phyloP scores from a whole-genome alignment of 2,888 invertebrate species.

The Drosophila fungiperda region DNA sequence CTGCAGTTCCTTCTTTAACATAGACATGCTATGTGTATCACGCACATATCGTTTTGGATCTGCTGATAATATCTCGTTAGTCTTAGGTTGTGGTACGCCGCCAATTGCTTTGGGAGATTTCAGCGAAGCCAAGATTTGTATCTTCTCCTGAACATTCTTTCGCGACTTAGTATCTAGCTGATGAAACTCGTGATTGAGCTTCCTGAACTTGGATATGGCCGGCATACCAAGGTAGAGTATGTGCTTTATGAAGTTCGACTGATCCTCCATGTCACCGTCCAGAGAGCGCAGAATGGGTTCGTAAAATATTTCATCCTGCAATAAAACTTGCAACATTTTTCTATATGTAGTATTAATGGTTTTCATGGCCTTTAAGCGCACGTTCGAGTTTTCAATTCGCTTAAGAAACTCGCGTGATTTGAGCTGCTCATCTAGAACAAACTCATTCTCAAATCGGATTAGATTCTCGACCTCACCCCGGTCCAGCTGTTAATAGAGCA shows the following conservation, averaged over 20 bases:
- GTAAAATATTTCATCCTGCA: constrained; percentile 83
- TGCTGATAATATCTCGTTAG: constrained; percentile 24
- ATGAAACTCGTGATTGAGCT: constrained; percentile 68
- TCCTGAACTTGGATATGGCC: constrained; percentile 74
- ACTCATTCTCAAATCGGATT: constrained; percentile 80
- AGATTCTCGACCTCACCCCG: constrained; percentile 77
- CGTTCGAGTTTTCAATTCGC: constrained; percentile 82
- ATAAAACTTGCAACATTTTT: constrained; percentile 79
- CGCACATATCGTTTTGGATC: constrained; percentile 80
- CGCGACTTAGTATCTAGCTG: constrained; percentile 68
- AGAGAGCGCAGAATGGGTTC: constrained; percentile 83
- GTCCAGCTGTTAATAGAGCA: constrained; percentile 59
- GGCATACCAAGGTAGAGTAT: constrained; percentile 83
- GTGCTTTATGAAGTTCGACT: constrained; percentile 79
- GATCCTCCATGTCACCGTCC: constrained; percentile 82
- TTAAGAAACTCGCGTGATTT: constrained; percentile 72
- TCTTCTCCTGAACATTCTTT: constrained; percentile 49
- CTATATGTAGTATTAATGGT: constrained; percentile 81
- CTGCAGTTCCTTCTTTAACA: constrained; percentile 73
- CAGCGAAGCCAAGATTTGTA: constrained; percentile 10
- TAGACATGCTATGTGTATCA: constrained; percentile 81
- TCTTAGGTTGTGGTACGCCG: background rate
- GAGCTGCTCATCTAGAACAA: constrained; percentile 76
- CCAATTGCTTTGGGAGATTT: background rate
- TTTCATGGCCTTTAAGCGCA: constrained; percentile 81